Evolutionary conservation across 1,140 invertebrate species (phyloP).

Genomic region (Ceratosolen fusciceps): DNA sequence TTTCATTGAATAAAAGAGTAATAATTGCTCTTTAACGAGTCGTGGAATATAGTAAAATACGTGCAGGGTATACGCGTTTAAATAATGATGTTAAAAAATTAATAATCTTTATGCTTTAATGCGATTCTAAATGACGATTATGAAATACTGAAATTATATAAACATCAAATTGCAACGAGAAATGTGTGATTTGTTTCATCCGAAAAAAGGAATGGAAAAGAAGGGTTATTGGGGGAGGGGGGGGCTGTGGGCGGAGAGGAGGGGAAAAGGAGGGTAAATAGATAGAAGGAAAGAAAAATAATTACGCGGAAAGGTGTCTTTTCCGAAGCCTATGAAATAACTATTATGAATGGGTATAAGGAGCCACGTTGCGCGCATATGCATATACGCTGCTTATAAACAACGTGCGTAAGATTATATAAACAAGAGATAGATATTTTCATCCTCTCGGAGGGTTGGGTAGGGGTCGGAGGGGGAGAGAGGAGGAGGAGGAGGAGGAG

Average conservation of each 20-base stretch:
- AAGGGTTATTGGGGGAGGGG: no score
- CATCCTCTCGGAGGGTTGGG: background rate
- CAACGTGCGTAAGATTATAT: background rate
- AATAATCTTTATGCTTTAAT: background rate
- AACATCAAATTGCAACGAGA: background rate
- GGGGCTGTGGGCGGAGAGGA: no score
- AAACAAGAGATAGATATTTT: constrained; percentile 17
- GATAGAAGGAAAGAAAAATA: background rate
- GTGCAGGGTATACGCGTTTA: background rate
- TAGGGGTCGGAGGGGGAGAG: no score
- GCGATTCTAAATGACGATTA: background rate
- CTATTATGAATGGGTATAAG: background rate
- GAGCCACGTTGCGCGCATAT: background rate
- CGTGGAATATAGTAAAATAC: no score
- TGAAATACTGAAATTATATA: background rate
- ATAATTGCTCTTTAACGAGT: no score
- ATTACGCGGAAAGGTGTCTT: background rate
- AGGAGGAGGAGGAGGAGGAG: no score
- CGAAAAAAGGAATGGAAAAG: no score
- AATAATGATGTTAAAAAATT: background rate
- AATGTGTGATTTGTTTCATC: no score
- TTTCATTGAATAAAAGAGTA: no score
- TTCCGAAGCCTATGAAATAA: background rate
- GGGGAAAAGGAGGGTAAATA: no score
- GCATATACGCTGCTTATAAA: background rate